Conservation (phyloP, 2,113 vertebrate genomes). For the Camelus bactrianus region DNA sequence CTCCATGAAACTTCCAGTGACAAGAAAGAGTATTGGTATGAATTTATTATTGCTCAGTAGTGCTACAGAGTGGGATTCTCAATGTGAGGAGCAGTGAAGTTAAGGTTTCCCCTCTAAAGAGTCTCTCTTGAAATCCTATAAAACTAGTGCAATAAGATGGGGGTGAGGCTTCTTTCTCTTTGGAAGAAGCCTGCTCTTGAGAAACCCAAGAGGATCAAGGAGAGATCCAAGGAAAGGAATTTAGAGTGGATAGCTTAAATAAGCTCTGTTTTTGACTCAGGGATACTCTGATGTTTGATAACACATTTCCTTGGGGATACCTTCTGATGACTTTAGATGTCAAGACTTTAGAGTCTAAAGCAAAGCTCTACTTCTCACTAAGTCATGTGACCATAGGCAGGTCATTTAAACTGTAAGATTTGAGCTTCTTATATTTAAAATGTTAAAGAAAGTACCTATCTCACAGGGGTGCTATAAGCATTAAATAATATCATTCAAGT, state of each 20-base stretch:
- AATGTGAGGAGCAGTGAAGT: neutral
- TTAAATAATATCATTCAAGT: neutral
- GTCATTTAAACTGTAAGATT: neutral
- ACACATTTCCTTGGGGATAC: neutral
- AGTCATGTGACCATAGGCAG: neutral
- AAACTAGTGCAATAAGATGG: neutral
- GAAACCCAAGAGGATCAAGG: neutral
- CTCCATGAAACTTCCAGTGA: neutral
- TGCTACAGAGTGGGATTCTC: neutral
- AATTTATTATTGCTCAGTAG: neutral
- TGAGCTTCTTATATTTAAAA: conserved; percentile 2
- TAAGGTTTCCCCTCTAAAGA: conserved; percentile 17
- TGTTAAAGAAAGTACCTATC: neutral
- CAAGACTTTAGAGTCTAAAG: neutral
- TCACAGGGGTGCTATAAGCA: neutral
- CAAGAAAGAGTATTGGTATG: neutral
- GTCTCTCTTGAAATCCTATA: neutral
- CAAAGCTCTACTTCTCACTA: neutral
- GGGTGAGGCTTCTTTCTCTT: neutral
- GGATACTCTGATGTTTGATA: neutral
- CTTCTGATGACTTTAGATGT: neutral
- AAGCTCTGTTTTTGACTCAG: conserved; percentile 1
- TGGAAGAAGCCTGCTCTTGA: neutral
- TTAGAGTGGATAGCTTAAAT: neutral
- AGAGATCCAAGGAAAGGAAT: neutral